Conservation (phyloP, 2,888 invertebrate species). For the Andrena hattorfiana region DNA sequence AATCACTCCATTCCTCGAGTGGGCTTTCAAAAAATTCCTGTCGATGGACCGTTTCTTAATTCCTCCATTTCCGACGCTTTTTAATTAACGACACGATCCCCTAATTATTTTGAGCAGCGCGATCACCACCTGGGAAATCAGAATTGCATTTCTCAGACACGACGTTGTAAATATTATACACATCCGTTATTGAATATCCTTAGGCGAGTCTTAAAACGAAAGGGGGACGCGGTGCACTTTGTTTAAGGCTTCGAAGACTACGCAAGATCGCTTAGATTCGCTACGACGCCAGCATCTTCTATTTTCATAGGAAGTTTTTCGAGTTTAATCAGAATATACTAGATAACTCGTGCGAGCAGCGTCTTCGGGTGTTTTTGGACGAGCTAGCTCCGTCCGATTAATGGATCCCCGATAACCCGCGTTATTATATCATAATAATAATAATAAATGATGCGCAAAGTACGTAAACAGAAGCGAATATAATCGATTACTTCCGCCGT, state of each 20-base stretch:
- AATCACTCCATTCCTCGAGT: neutral
- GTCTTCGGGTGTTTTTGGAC: neutral
- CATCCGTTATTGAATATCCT: neutral
- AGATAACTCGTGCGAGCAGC: neutral
- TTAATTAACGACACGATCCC: neutral
- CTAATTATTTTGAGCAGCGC: conserved; percentile 12
- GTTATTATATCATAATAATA: neutral
- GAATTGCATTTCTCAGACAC: neutral
- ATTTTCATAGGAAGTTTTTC: conserved; percentile 39
- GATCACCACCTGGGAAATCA: neutral
- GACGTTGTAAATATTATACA: conserved; percentile 27
- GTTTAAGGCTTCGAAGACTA: neutral
- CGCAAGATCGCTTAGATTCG: neutral
- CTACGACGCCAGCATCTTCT: conserved; percentile 15
- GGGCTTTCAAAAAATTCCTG: too few species aligned
- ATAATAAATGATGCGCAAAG: neutral
- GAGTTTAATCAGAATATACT: neutral
- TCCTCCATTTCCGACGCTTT: too few species aligned
- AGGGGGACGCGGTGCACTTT: neutral
- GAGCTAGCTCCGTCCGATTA: neutral
- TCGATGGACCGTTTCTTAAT: too few species aligned
- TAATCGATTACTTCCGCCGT: neutral
- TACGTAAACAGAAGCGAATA: neutral
- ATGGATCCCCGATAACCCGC: neutral
- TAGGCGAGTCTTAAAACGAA: too few species aligned